These are phyloP conservation scores for Cylindroiulus punctatus DNA, from an alignment of 2,888 invertebrate species.

Conservation along the genomic window DNA sequence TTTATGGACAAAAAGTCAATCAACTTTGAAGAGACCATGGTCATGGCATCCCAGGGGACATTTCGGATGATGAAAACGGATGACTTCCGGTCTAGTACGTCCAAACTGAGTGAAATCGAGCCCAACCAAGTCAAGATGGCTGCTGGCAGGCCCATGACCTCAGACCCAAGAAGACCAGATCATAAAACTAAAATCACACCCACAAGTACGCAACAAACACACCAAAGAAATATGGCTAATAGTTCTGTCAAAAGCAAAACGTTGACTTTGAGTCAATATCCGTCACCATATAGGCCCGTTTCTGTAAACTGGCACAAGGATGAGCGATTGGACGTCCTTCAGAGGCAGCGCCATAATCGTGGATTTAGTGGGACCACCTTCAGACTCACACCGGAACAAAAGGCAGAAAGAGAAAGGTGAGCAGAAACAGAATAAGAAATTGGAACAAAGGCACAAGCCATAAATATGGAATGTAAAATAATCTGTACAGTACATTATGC, in stretches of 20 bases:
- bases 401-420: constrained; percentile 40
- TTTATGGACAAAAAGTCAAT: background rate
- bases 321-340: background rate
- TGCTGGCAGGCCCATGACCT: background rate
- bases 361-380: constrained; percentile 24
- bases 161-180: background rate
- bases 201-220: background rate
- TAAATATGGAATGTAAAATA: too few relatives aligned
- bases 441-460: too few relatives aligned
- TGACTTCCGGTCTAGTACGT: constrained; percentile 10
- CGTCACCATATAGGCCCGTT: background rate
- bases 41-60: constrained; percentile 48
- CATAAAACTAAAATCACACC: background rate
- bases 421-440: background rate
- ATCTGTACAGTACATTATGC: too few relatives aligned
- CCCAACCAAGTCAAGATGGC: background rate
- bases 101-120: background rate
- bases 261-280: background rate
- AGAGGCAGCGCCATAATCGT: background rate
- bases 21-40: constrained; percentile 48
- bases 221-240: background rate
- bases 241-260: background rate
- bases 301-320: background rate
- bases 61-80: constrained; percentile 50
- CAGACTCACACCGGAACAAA: constrained; percentile 24